phyloP scores from a whole-genome alignment of 2,113 vertebrate species.

The Malurus melanocephalus region DNA sequence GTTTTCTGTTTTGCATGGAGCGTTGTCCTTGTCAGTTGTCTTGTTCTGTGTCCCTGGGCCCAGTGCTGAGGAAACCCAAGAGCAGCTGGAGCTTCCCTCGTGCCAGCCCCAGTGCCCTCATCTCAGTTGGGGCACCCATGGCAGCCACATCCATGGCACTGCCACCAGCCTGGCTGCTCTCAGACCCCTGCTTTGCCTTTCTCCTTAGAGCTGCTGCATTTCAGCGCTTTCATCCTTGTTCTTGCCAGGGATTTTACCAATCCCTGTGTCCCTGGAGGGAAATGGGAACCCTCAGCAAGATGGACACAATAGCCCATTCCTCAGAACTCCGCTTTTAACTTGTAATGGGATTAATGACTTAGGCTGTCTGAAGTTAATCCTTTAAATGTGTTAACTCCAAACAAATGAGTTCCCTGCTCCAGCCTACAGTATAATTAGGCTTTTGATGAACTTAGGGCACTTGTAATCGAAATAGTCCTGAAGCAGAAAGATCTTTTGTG shows the following conservation, averaged over 20 bases:
- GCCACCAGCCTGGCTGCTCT: neutral
- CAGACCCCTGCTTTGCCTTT: neutral
- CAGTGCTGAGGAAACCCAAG: rapidly evolving
- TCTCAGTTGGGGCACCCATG: rapidly evolving
- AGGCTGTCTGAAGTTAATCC: constrained; percentile 44
- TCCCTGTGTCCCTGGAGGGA: neutral
- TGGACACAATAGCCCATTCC: neutral
- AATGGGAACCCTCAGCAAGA: neutral
- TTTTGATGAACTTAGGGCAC: neutral
- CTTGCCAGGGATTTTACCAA: neutral
- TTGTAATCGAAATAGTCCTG: neutral
- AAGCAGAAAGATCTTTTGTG: neutral
- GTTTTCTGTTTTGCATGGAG: neutral
- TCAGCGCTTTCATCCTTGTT: neutral
- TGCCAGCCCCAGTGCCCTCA: rapidly evolving
- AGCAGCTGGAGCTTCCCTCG: neutral
- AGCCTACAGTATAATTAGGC: neutral
- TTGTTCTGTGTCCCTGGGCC: rapidly evolving
- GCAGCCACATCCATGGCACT: neutral
- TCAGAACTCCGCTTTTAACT: neutral
- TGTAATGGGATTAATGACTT: constrained; percentile 33
- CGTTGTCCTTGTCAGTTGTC: neutral
- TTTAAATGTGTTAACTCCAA: constrained; percentile 29
- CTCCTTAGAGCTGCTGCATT: neutral
- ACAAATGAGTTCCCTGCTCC: neutral